Evolutionary conservation across 2,888 invertebrate genomes (phyloP), one percentile per base, ranked within the genome.

Genomic region (Chirona hameri): DNA sequence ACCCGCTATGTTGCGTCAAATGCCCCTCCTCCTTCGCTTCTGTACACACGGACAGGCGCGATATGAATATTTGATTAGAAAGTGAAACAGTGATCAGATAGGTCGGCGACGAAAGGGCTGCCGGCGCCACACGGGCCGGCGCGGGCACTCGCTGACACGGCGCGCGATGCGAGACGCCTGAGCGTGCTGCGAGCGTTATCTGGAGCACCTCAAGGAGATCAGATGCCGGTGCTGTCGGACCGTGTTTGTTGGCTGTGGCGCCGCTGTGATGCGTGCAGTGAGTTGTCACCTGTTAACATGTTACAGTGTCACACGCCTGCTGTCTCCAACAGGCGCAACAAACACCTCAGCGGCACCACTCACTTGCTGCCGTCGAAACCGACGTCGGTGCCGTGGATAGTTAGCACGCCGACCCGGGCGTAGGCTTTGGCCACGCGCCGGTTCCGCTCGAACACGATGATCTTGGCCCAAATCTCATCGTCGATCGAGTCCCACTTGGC

Each of bases 381-480:
- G 87, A 96, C 96, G 87, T 95, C 95, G 24, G 96, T 95, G 83
- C 98, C 98, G 88, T 99, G 98, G 88, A 99, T 94, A 85, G 97
- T 97, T 87, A 99, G 92, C 85, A 98, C 96, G 82, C 97, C 96
- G 83, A 97, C 96, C 84, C 98, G 91, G 86, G 98, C 96, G 89
- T 99, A 98, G 55, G 98, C 98, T 89, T 99, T 99, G 85, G 98
- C 98, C 83, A 99, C 96, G 86, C 98, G 92, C 86, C 96, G 91
- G 89, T 97, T 97, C 88, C 95, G 92, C 89, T 99, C 98, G 89
- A 99, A 93, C 86, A 98, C 97, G 88, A 98, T 96, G 86, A 99
- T 95, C 91, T 99, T 99, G 86, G 97, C 97, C 99, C 99, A 99
- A 87, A 98, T 98, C 90, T 98, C 98, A 88, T 98, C 97, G 88